Percentiles rank a stretch among this genome's conserved stretches.
phyloP scores from a whole-genome alignment of 1,140 invertebrate species.

The Varroa destructor region DNA sequence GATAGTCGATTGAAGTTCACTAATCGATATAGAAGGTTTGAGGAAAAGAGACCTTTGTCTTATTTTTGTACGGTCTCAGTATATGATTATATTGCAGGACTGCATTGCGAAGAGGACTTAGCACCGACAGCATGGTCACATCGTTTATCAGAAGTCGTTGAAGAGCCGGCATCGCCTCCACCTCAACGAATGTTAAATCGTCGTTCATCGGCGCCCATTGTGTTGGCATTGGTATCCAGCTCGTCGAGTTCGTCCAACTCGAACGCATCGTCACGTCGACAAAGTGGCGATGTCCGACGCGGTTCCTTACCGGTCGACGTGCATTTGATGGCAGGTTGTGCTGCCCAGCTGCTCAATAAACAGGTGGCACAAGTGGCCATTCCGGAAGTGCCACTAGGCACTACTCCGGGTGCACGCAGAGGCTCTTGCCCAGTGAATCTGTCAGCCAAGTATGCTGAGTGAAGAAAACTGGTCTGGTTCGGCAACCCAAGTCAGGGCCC shows the following conservation, averaged over 20 bases:
- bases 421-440: constrained; percentile 14
- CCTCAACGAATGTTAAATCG: constrained; percentile 16
- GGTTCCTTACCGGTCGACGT: constrained; percentile 21
- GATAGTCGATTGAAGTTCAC: too few species aligned
- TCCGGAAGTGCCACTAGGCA: constrained; percentile 15
- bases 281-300: constrained; percentile 21
- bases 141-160: constrained; percentile 14
- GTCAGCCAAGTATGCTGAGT: constrained; percentile 4
- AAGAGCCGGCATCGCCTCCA: constrained; percentile 19
- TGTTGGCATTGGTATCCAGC: constrained; percentile 19
- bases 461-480: too few species aligned
- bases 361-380: constrained; percentile 23
- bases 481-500: too few species aligned
- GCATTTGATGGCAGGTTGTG: background rate
- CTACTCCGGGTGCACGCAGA: background rate
- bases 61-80: too few species aligned
- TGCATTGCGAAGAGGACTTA: constrained; percentile 21
- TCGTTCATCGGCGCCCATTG: constrained; percentile 20
- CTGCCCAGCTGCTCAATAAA: constrained; percentile 19
- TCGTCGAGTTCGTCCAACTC: constrained; percentile 22
- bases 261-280: constrained; percentile 13
- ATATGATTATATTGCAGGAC: background rate
- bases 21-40: too few species aligned
- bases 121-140: constrained; percentile 24
- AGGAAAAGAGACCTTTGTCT: too few species aligned